phyloP scores from a whole-genome alignment of 2,113 vertebrate species.

The Grantiella picta region DNA sequence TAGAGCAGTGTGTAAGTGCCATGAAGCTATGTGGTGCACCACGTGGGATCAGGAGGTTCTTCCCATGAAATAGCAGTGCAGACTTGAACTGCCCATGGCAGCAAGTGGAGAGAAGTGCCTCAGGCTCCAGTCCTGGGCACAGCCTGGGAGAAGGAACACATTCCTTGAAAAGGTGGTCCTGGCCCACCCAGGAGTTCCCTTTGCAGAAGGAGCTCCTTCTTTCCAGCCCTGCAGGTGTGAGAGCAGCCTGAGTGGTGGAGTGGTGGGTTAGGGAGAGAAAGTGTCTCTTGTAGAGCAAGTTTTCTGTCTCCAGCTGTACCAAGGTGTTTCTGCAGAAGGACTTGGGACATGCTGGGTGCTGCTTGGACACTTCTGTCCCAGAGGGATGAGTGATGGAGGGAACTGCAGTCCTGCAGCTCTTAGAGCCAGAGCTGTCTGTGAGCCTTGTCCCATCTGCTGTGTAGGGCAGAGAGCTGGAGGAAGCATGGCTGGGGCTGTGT shows the following conservation, averaged over 20 bases:
- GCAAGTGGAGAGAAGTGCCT: not conserved
- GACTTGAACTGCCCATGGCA: not conserved
- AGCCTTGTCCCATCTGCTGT: not conserved
- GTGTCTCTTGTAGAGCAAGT: not conserved
- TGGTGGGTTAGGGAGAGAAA: not conserved
- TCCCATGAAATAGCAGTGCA: not conserved
- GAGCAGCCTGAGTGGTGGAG: not conserved
- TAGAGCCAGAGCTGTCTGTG: not conserved
- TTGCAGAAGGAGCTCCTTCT: not conserved
- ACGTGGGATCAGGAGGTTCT: not conserved
- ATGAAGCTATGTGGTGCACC: not conserved
- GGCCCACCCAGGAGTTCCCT: not conserved
- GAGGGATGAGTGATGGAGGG: not conserved
- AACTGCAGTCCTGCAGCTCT: not conserved
- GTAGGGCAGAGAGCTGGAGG: not conserved
- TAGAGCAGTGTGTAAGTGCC: not conserved
- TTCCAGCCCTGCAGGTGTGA: not conserved
- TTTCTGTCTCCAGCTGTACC: not conserved
- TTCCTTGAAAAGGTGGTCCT: not conserved
- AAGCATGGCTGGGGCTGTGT: not conserved
- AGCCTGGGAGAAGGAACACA: not conserved
- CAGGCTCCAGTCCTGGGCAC: accelerated
- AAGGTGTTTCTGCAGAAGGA: not conserved
- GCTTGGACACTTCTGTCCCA: not conserved
- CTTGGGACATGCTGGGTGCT: not conserved